phyloP scores from a whole-genome alignment of 30 jellyfish, hydroid and myxozoan species.

The Morbakka virulenta region DNA sequence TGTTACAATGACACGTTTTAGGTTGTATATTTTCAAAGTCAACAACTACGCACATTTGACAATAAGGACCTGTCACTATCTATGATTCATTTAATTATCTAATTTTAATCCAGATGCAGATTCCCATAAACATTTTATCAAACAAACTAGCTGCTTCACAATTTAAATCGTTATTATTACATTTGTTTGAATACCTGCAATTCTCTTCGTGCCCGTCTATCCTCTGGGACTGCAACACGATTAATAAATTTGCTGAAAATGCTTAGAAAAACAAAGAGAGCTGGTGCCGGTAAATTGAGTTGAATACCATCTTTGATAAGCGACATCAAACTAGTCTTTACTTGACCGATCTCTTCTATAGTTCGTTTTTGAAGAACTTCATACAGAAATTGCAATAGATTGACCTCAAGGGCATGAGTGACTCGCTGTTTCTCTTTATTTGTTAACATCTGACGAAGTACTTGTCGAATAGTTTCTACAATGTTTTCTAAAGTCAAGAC shows the following conservation, averaged over 20 bases:
- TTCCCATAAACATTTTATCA: too few species aligned
- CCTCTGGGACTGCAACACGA: constrained; percentile 88
- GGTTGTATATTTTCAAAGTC: too few species aligned
- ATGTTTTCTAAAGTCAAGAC: constrained; percentile 74
- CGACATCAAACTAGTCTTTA: constrained; percentile 56
- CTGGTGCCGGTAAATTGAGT: constrained; percentile 72
- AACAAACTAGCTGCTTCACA: too few species aligned
- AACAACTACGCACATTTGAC: too few species aligned
- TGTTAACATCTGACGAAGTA: constrained; percentile 69
- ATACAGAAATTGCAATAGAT: constrained; percentile 72
- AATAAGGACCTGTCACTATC: too few species aligned
- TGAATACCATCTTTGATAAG: constrained; percentile 70
- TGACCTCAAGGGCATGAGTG: constrained; percentile 66
- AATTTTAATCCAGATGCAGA: too few species aligned
- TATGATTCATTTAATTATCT: too few species aligned
- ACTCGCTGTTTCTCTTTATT: constrained; percentile 63
- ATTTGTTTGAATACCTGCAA: too few species aligned
- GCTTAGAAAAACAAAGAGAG: constrained; percentile 69
- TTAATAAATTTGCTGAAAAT: constrained; percentile 51
- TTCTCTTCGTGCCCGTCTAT: constrained; percentile 84
- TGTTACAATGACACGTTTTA: too few species aligned
- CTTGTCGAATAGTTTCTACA: constrained; percentile 64
- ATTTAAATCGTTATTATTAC: too few species aligned
- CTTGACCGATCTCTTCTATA: constrained; percentile 51
- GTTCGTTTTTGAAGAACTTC: constrained; percentile 50